phyloP scores from a whole-genome alignment of 2,888 invertebrate species.

The Trichogramma evanescens region DNA sequence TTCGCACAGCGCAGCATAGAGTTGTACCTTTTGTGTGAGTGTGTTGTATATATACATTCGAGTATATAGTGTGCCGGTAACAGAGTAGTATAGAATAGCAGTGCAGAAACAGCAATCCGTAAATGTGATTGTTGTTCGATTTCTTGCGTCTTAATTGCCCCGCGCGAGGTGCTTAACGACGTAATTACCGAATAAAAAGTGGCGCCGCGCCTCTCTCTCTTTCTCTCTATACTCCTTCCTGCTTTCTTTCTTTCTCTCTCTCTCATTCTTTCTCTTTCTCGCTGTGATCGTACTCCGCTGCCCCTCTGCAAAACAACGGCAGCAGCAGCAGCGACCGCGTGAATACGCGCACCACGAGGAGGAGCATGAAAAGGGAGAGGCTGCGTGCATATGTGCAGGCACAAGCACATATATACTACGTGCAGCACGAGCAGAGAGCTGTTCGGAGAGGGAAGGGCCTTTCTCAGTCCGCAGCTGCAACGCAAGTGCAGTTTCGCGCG shows the following conservation, averaged over 20 bases:
- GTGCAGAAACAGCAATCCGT: slow-evolving; percentile 25
- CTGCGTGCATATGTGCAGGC: background rate
- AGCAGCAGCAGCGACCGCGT: background rate
- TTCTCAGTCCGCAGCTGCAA: no score
- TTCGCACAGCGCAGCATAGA: slow-evolving; percentile 14
- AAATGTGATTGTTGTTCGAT: slow-evolving; percentile 44
- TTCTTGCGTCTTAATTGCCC: slow-evolving; percentile 44
- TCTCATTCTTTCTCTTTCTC: background rate
- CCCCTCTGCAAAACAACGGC: background rate
- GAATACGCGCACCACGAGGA: slow-evolving; percentile 1
- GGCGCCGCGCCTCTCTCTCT: slow-evolving; percentile 14
- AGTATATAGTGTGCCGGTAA: background rate
- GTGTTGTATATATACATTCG: slow-evolving; percentile 20
- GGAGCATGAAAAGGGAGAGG: slow-evolving; percentile 12
- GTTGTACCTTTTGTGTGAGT: slow-evolving; percentile 23
- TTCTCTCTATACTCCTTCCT: background rate
- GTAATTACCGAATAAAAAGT: slow-evolving; percentile 42
- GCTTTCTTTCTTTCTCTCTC: background rate
- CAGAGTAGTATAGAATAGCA: background rate
- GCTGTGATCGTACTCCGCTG: slow-evolving; percentile 3
- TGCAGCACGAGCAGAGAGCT: background rate
- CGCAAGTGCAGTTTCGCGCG: no score
- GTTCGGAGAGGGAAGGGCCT: no score
- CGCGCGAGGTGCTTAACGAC: slow-evolving; percentile 38
- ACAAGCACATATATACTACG: background rate